Percentiles rank a stretch among this genome's conserved stretches.
phyloP scores from a whole-genome alignment of 2,797 vertebrate genomes.

The Rhynchotus rufescens region DNA sequence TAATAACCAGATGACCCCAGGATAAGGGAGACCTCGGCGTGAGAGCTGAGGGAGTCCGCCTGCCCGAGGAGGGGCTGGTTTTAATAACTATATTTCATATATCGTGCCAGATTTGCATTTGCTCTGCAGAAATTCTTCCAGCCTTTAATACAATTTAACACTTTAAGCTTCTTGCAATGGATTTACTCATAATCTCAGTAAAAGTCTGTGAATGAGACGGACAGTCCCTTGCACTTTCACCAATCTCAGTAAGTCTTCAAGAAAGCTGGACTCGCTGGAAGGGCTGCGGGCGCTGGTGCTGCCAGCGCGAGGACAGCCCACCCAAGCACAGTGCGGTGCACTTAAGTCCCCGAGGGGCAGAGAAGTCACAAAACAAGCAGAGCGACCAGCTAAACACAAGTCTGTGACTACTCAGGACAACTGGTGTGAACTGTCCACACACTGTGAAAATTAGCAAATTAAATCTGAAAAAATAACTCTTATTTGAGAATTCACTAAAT shows the following conservation, averaged over 20 bases:
- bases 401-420: background rate
- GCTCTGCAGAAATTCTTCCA: background rate
- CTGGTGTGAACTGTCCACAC: background rate
- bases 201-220: background rate
- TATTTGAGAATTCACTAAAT: background rate
- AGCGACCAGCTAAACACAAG: background rate
- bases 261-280: background rate
- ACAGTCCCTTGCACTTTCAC: background rate
- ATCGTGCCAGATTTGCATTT: background rate
- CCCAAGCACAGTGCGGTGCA: background rate
- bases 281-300: background rate
- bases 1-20: background rate
- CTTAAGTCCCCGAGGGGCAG: background rate
- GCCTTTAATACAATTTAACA: background rate
- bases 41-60: background rate
- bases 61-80: background rate
- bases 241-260: background rate
- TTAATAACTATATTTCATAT: background rate
- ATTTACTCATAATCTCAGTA: background rate
- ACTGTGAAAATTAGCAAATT: background rate
- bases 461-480: background rate
- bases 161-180: constrained; percentile 1
- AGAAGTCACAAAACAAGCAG: background rate
- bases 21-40: background rate
- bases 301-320: background rate